A percentile compares a stretch with the other conserved stretches of the same genome.
These are phyloP conservation scores for Solea solea DNA, from an alignment of 2,113 vertebrate species.

Conservation along the genomic window DNA sequence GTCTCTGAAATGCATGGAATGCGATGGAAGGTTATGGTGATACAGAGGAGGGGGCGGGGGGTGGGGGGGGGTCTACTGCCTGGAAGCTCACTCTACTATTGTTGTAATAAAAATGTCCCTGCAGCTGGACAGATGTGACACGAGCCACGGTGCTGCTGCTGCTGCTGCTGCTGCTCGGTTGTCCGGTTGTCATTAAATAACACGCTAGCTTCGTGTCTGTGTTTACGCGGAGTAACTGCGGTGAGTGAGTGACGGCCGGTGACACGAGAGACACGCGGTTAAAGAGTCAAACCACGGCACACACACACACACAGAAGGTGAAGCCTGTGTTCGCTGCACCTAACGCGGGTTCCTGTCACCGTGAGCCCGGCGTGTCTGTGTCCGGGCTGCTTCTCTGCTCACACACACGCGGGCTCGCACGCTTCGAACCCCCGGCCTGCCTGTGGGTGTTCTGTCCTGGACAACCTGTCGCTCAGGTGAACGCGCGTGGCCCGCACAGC, in stretches of 20 bases:
- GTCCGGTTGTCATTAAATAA: too few species aligned
- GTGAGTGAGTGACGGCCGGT: too few species aligned
- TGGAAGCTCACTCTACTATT: neutral
- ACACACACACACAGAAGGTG: neutral
- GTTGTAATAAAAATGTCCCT: conserved; percentile 35
- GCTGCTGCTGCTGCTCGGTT: too few species aligned
- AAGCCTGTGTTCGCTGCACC: neutral
- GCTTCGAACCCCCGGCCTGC: too few species aligned
- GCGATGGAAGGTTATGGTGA: conserved; percentile 75
- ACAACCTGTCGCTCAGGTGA: too few species aligned
- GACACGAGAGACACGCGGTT: too few species aligned
- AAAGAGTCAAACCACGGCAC: neutral
- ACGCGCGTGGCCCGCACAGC: too few species aligned
- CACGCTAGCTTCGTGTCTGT: too few species aligned
- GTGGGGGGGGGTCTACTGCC: conserved; percentile 68
- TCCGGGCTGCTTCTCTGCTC: neutral
- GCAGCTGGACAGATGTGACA: conserved; percentile 17
- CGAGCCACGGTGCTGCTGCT: neutral
- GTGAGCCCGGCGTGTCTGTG: neutral
- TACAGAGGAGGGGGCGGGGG: conserved; percentile 62
- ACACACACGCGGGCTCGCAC: too few species aligned
- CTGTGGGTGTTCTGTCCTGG: too few species aligned
- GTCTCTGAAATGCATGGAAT: conserved; percentile 80
- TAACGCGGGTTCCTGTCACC: neutral
- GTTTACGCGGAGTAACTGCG: too few species aligned